Evolutionary conservation across 2,888 invertebrate species (phyloP).

Genomic region (Andrena camellia): DNA sequence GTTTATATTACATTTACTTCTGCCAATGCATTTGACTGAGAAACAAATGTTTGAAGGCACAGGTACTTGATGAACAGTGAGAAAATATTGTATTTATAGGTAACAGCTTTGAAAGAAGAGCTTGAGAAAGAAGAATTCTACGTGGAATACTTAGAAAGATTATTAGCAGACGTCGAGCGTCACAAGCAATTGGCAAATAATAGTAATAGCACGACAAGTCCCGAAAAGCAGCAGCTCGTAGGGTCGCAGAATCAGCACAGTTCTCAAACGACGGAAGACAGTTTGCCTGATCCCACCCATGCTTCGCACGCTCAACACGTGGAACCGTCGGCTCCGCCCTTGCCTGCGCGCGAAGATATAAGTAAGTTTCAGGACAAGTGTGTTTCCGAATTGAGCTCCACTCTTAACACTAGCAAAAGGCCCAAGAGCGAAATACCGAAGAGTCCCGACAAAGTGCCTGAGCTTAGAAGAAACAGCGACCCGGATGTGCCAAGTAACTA

Average conservation of each 20-base stretch:
- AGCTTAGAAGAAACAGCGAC: slow-evolving; percentile 84
- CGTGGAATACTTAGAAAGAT: slow-evolving; percentile 94
- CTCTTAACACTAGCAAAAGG: slow-evolving; percentile 79
- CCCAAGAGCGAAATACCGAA: slow-evolving; percentile 84
- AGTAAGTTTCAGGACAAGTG: slow-evolving; percentile 85
- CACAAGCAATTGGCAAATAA: slow-evolving; percentile 87
- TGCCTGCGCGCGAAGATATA: slow-evolving; percentile 81
- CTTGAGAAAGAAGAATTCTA: slow-evolving; percentile 96
- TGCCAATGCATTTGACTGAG: background rate
- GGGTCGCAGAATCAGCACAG: slow-evolving; percentile 72
- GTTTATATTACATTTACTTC: slow-evolving; percentile 23
- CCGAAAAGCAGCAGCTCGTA: slow-evolving; percentile 83
- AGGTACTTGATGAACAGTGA: background rate
- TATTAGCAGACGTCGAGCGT: slow-evolving; percentile 94
- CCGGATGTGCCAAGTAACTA: slow-evolving; percentile 88
- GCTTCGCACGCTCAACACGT: slow-evolving; percentile 62
- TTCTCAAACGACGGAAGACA: slow-evolving; percentile 63
- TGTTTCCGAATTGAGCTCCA: slow-evolving; percentile 83
- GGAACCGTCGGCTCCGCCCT: slow-evolving; percentile 82
- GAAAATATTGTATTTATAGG: slow-evolving; percentile 72
- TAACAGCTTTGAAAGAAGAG: slow-evolving; percentile 92
- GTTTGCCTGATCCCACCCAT: slow-evolving; percentile 47
- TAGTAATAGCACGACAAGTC: slow-evolving; percentile 78
- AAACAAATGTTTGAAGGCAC: background rate
- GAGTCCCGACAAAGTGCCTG: slow-evolving; percentile 82